Conservation (phyloP, 2,888 invertebrate genomes). For the Piscicola geometra region DNA sequence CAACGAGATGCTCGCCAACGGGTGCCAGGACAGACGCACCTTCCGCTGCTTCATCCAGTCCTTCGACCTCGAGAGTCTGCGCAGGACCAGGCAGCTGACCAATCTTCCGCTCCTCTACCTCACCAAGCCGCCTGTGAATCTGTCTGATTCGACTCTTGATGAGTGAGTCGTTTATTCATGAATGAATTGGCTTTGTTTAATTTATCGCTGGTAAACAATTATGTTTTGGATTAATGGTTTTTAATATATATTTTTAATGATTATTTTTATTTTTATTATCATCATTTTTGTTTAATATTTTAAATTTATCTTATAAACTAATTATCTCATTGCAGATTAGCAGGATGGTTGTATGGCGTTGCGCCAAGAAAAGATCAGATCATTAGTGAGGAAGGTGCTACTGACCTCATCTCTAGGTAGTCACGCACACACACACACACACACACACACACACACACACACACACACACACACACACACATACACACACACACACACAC, state of each 20-base stretch:
- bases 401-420: conserved; percentile 38
- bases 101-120: conserved; percentile 37
- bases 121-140: neutral
- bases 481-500: neutral
- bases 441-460: conserved; percentile 32
- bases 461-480: conserved; percentile 11
- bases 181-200: neutral
- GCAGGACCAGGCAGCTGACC: conserved; percentile 29
- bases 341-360: conserved; percentile 39
- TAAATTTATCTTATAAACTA: too few species aligned
- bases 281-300: too few species aligned
- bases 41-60: conserved; percentile 43
- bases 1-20: conserved; percentile 31
- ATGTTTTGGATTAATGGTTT: too few species aligned
- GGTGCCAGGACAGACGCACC: conserved; percentile 34
- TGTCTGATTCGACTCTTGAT: neutral
- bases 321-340: conserved; percentile 22
- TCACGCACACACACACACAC: conserved; percentile 34
- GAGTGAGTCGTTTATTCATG: neutral
- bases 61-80: conserved; percentile 38
- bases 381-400: conserved; percentile 11
- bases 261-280: neutral
- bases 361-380: conserved; percentile 36
- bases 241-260: conserved; percentile 8
- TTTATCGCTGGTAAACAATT: too few species aligned